Conservation (phyloP, 2,888 invertebrate species). For the Lobophora halterata region DNA sequence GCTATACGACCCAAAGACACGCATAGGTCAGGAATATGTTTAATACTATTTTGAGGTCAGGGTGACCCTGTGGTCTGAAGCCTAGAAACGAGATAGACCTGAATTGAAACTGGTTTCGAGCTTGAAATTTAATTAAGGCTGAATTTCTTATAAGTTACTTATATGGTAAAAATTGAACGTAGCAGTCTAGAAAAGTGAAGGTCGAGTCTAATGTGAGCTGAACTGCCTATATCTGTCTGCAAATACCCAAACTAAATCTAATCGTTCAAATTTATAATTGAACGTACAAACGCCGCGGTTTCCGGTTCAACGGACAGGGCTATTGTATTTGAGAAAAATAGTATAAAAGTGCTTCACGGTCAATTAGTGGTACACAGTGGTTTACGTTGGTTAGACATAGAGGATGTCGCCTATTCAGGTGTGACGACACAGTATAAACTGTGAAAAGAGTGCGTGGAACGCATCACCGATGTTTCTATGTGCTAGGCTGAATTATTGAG, state of each 20-base stretch:
- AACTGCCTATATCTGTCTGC: no score
- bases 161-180: no score
- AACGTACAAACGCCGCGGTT: constrained; percentile 9
- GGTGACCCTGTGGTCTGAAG: constrained; percentile 13
- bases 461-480: constrained; percentile 20
- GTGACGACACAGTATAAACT: constrained; percentile 27
- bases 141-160: no score
- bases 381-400: constrained; percentile 12
- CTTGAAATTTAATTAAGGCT: constrained; percentile 1
- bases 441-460: constrained; percentile 26
- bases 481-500: constrained; percentile 21
- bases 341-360: constrained; percentile 26
- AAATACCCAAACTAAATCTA: neutral
- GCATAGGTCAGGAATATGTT: constrained; percentile 12
- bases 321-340: constrained; percentile 9
- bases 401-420: constrained; percentile 26
- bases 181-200: no score
- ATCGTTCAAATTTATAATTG: neutral
- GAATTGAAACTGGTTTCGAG: constrained; percentile 1
- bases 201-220: no score
- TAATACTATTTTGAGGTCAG: constrained; percentile 9
- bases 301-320: constrained; percentile 11
- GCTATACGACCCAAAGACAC: constrained; percentile 17
- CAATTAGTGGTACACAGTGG: constrained; percentile 27
- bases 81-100: constrained; percentile 7